A percentile compares a stretch with the other conserved stretches of the same genome.
Evolutionary conservation across 2,113 vertebrate genomes (phyloP).

Genomic region (Eonycteris spelaea): DNA sequence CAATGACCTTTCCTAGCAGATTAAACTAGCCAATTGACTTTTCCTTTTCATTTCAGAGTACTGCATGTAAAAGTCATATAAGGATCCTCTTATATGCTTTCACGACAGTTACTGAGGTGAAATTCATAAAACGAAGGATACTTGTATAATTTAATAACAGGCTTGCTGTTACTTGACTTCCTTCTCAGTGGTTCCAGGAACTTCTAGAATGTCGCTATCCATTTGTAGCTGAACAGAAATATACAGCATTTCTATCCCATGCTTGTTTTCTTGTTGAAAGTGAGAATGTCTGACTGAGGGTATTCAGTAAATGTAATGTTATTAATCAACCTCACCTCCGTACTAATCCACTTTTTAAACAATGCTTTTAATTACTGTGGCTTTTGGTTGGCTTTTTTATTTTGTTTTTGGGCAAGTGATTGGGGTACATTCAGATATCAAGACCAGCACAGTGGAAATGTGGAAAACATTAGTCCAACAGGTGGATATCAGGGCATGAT

Average conservation of each 20-base stretch:
- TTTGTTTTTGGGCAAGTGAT: background rate
- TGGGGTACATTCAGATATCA: background rate
- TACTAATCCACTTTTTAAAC: too few species aligned
- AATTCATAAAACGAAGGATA: background rate
- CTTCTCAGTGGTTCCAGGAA: background rate
- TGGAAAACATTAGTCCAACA: background rate
- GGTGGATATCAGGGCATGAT: background rate
- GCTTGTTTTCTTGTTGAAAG: background rate
- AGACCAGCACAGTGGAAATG: background rate
- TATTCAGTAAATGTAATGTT: background rate
- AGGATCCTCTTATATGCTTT: background rate
- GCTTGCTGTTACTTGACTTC: background rate
- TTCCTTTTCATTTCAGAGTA: background rate
- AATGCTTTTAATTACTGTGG: background rate
- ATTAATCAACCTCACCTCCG: background rate
- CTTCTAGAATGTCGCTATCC: background rate
- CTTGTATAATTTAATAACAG: background rate
- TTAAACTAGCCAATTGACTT: background rate
- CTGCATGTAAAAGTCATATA: background rate
- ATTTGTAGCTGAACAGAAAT: background rate
- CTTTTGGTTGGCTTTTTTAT: background rate
- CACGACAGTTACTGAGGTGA: background rate
- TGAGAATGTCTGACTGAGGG: background rate
- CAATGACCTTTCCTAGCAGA: background rate
- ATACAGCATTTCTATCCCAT: background rate